Percentiles rank a stretch among this genome's conserved stretches.
These are phyloP conservation scores for Rhinichthys klamathensis DNA, from an alignment of 2,113 vertebrate species.

Conservation along the genomic window DNA sequence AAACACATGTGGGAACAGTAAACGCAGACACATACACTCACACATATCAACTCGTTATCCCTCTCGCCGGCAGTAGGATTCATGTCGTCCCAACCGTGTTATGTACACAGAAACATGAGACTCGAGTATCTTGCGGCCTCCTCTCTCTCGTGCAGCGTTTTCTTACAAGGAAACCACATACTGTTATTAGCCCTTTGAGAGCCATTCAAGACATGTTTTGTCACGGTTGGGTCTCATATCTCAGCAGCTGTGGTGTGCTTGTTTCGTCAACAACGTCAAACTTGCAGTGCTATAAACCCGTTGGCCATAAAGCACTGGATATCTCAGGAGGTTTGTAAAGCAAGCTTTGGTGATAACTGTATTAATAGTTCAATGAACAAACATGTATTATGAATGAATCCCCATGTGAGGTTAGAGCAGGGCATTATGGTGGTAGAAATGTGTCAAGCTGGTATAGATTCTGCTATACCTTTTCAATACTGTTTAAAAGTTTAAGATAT, in stretches of 20 bases:
- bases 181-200: constrained; percentile 17
- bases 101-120: constrained; percentile 34
- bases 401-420: neutral
- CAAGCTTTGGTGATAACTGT: neutral
- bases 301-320: neutral
- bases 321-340: neutral
- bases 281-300: neutral
- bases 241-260: constrained; percentile 1
- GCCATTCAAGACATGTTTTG: constrained; percentile 34
- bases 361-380: constrained; percentile 23
- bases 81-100: neutral
- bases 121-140: neutral
- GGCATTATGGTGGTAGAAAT: neutral
- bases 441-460: neutral
- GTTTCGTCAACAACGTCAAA: neutral
- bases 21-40: constrained; percentile 48
- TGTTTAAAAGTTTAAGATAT: neutral
- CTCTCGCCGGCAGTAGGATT: neutral
- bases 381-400: constrained; percentile 36
- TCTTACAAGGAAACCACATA: neutral
- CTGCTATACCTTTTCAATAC: neutral
- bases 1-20: constrained; percentile 27
- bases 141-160: neutral
- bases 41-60: constrained; percentile 47
- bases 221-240: neutral